Conservation (phyloP, 2,797 vertebrate species). For the Gephyroberyx darwinii region DNA sequence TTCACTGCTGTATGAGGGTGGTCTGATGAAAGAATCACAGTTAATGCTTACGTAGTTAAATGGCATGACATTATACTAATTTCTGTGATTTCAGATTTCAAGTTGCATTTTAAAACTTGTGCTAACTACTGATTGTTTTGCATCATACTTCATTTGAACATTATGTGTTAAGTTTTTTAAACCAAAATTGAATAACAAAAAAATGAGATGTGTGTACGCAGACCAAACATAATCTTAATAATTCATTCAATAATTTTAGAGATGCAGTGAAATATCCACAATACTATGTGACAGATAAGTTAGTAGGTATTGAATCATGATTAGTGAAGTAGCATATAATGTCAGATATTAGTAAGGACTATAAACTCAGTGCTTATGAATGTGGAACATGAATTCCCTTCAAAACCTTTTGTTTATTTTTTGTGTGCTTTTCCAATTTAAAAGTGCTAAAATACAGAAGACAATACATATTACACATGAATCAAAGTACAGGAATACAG, state of each 20-base stretch:
- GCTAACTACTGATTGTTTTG: constrained; percentile 50
- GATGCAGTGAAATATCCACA: constrained; percentile 41
- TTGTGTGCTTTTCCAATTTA: constrained; percentile 17
- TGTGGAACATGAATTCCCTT: constrained; percentile 24
- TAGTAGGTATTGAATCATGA: constrained; percentile 33
- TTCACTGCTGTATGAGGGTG: constrained; percentile 28
- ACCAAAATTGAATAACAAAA: constrained; percentile 11
- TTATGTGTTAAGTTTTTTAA: constrained; percentile 22
- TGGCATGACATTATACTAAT: constrained; percentile 26
- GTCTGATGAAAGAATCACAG: constrained; percentile 12
- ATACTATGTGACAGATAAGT: constrained; percentile 27
- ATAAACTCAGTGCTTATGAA: constrained; percentile 38
- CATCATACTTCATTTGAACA: constrained; percentile 23
- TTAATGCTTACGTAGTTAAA: neutral
- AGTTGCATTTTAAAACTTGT: constrained; percentile 37
- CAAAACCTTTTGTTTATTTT: constrained; percentile 34
- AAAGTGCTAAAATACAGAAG: neutral
- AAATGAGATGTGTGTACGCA: constrained; percentile 5
- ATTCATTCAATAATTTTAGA: constrained; percentile 22
- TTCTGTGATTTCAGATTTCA: constrained; percentile 29
- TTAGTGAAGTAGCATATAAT: constrained; percentile 40
- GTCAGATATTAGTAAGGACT: constrained; percentile 39
- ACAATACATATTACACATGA: neutral
- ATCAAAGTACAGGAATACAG: constrained; percentile 8
- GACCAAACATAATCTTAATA: constrained; percentile 1